Conservation (phyloP, 2,888 invertebrate genomes). For the Aleiodes leptofemur region DNA sequence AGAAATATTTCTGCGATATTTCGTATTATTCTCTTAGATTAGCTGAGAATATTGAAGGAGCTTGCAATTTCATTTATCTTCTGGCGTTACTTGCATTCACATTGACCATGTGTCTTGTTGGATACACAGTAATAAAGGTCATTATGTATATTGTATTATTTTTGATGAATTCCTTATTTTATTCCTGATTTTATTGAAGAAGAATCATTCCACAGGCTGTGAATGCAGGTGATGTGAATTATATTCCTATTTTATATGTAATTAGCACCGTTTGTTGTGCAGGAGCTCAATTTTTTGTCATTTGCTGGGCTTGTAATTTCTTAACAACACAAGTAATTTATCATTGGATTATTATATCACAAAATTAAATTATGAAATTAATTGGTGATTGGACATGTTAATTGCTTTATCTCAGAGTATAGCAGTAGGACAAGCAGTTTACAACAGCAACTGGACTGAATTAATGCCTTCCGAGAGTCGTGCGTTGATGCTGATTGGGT, state of each 20-base stretch:
- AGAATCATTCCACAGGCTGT: not conserved
- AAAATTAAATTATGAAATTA: too few relatives aligned
- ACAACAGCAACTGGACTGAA: not conserved
- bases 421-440: not conserved
- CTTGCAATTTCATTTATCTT: not conserved
- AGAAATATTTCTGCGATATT: not conserved
- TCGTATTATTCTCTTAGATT: not conserved
- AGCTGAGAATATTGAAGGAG: not conserved
- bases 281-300: not conserved
- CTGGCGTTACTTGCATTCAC: not conserved
- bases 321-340: not conserved
- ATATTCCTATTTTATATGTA: not conserved
- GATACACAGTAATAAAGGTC: constrained; percentile 5
- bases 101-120: not conserved
- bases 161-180: not conserved
- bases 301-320: not conserved
- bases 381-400: too few relatives aligned
- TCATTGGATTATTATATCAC: not conserved
- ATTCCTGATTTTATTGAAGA: not conserved
- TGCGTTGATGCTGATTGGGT: not conserved
- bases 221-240: not conserved
- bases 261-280: not conserved
- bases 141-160: not conserved
- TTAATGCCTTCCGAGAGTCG: not conserved
- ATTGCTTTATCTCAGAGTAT: not conserved